phyloP scores from a whole-genome alignment of 1,140 invertebrate species.

The Heterodera carotae region DNA sequence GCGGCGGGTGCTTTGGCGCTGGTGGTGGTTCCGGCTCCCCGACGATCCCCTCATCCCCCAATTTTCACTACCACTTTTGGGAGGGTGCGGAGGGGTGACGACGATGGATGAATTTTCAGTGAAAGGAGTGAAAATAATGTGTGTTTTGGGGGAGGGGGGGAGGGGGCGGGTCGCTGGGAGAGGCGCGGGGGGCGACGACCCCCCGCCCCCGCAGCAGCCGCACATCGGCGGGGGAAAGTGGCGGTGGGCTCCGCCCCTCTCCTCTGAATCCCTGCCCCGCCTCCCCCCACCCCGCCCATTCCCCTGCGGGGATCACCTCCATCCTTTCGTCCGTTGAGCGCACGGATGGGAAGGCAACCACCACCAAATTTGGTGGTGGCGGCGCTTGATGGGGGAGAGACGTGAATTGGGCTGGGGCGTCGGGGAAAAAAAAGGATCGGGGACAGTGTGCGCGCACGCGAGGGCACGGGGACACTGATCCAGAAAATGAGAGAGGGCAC shows the following conservation, averaged over 20 bases:
- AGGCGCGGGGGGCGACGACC: background rate
- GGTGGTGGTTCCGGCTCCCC: background rate
- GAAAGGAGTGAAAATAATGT: background rate
- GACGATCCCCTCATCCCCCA: background rate
- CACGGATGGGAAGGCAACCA: background rate
- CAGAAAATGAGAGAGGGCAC: too few relatives aligned
- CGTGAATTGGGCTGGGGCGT: background rate
- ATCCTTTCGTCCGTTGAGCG: background rate
- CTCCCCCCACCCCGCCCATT: background rate
- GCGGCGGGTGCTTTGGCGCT: too few relatives aligned
- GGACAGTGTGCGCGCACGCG: background rate
- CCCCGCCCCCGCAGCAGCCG: background rate
- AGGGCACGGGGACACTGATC: background rate
- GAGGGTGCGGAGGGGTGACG: background rate
- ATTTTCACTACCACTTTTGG: background rate
- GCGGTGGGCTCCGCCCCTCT: too few relatives aligned
- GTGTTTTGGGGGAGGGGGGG: background rate
- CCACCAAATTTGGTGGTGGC: background rate
- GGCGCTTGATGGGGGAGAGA: background rate
- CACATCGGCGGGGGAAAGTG: too few relatives aligned
- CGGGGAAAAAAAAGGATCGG: background rate
- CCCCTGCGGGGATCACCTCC: background rate
- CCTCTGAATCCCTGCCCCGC: too few relatives aligned
- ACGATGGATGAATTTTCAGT: constrained; percentile 7
- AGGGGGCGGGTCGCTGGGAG: background rate